phyloP scores from a whole-genome alignment of 2,797 vertebrate genomes.

The Atherinosoma microstoma region DNA sequence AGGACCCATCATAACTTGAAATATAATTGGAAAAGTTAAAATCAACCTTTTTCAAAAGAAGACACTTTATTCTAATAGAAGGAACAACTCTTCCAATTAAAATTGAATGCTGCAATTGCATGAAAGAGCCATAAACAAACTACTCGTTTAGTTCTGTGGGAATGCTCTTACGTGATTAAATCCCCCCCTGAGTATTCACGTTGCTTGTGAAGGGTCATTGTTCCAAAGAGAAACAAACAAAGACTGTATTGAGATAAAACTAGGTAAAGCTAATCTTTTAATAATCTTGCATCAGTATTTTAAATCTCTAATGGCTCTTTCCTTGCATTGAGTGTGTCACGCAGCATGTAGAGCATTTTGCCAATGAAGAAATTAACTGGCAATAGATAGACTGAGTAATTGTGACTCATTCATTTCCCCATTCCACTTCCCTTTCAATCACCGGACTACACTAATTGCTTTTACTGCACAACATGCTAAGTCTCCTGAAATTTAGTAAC shows the following conservation, averaged over 20 bases:
- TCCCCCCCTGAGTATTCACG: constrained; percentile 22
- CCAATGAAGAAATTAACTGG: constrained; percentile 51
- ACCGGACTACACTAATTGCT: constrained; percentile 33
- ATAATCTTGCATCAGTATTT: constrained; percentile 79
- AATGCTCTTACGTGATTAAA: constrained; percentile 61
- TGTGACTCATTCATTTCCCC: constrained; percentile 41
- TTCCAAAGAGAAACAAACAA: constrained; percentile 75
- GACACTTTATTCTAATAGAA: neutral
- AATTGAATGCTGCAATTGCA: neutral
- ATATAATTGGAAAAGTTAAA: neutral
- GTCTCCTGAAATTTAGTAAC: constrained; percentile 49
- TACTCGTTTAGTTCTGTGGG: constrained; percentile 27
- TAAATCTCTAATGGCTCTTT: constrained; percentile 62
- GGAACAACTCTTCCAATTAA: neutral
- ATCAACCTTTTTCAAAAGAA: neutral
- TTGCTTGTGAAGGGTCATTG: constrained; percentile 70
- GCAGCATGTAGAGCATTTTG: constrained; percentile 55
- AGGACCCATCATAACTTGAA: too few relatives aligned
- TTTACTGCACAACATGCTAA: constrained; percentile 44
- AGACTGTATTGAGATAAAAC: constrained; percentile 74
- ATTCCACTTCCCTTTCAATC: constrained; percentile 41
- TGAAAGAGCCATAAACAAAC: constrained; percentile 37
- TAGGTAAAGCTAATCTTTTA: constrained; percentile 84
- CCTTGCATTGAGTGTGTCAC: constrained; percentile 49
- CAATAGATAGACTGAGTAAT: constrained; percentile 44